Conservation (phyloP, 2,797 vertebrate genomes). For the Leucoraja ocellata region DNA sequence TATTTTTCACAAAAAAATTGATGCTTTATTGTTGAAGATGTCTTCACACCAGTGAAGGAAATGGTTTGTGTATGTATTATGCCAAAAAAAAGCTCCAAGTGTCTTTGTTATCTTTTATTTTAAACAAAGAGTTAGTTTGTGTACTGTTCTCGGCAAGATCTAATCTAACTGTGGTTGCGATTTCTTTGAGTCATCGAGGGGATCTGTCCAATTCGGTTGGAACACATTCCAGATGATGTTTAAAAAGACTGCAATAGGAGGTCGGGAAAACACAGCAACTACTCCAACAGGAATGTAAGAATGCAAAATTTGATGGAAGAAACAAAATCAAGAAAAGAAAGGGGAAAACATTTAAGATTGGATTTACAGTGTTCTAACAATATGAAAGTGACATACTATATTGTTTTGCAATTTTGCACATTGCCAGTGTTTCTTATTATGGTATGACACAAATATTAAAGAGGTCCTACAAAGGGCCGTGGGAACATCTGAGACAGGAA, state of each 20-base stretch:
- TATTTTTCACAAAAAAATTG: too few species aligned
- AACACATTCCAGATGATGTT: background rate
- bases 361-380: background rate
- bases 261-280: background rate
- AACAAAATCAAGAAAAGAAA: background rate
- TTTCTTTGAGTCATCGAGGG: background rate
- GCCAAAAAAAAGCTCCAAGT: background rate
- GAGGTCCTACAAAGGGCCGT: background rate
- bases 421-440: background rate
- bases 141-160: background rate
- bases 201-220: background rate
- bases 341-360: background rate
- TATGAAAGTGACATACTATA: background rate
- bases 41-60: background rate
- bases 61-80: background rate
- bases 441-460: slow-evolving; percentile 8
- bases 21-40: background rate
- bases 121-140: background rate
- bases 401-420: background rate
- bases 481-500: slow-evolving; percentile 27
- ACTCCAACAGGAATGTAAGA: background rate
- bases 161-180: background rate
- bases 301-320: background rate
- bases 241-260: background rate
- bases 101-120: background rate